Percentiles rank a stretch among this genome's conserved stretches.
phyloP scores from a whole-genome alignment of 2,888 invertebrate species.

The Allygus modestus region DNA sequence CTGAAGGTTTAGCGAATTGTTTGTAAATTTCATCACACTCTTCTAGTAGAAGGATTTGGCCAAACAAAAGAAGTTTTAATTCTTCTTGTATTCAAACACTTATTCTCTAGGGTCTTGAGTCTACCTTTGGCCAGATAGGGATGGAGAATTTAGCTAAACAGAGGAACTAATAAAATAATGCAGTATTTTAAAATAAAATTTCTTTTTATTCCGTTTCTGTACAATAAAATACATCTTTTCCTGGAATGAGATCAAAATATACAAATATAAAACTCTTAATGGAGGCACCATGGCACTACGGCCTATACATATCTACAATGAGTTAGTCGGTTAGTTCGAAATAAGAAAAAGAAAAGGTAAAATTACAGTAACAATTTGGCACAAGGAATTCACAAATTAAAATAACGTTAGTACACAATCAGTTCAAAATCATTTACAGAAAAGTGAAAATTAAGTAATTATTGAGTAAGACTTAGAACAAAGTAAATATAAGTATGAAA shows the following conservation, averaged over 20 bases:
- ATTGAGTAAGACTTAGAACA: too few relatives aligned
- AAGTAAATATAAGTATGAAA: too few relatives aligned
- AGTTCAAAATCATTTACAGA: not conserved
- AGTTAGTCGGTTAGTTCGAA: slow-evolving; percentile 30
- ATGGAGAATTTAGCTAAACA: too few relatives aligned
- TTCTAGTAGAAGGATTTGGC: too few relatives aligned
- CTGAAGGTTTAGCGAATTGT: too few relatives aligned
- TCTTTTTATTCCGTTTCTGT: slow-evolving; percentile 45
- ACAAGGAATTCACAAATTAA: slow-evolving; percentile 58
- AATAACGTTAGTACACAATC: not conserved
- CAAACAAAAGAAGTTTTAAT: too few relatives aligned
- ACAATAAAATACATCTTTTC: slow-evolving; percentile 47
- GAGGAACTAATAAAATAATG: not conserved
- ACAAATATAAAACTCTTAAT: not conserved
- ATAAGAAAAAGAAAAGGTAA: slow-evolving; percentile 5
- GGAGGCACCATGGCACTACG: slow-evolving; percentile 34
- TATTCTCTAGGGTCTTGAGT: too few relatives aligned
- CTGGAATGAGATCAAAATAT: slow-evolving; percentile 57
- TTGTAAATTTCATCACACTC: too few relatives aligned
- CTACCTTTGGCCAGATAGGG: too few relatives aligned
- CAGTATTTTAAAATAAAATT: slow-evolving; percentile 24
- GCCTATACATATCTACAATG: slow-evolving; percentile 16
- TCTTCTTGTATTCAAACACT: too few relatives aligned
- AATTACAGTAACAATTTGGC: slow-evolving; percentile 47
- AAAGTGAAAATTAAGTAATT: too few relatives aligned